phyloP scores from a whole-genome alignment of 2,113 vertebrate genomes.

The Campylorhamphus procurvoides region DNA sequence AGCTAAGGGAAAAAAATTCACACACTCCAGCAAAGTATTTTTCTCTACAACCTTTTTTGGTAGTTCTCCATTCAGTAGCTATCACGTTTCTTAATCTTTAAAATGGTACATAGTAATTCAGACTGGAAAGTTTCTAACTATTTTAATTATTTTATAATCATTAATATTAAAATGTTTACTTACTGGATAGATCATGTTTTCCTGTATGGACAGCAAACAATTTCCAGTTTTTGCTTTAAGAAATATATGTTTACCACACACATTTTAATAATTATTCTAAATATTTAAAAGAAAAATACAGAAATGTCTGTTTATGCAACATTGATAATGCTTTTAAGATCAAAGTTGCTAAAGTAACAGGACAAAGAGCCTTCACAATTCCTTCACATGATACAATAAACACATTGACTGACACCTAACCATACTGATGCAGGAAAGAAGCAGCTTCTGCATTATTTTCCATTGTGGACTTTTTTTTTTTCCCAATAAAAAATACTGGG shows the following conservation, averaged over 20 bases:
- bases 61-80: background rate
- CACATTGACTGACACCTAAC: background rate
- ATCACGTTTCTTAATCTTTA: background rate
- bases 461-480: background rate
- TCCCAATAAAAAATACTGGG: background rate
- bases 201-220: background rate
- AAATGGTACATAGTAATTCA: background rate
- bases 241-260: background rate
- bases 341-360: background rate
- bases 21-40: background rate
- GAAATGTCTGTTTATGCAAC: background rate
- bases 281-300: background rate
- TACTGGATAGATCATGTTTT: background rate
- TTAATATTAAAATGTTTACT: background rate
- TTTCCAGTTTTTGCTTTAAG: background rate
- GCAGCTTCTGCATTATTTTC: background rate
- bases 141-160: background rate
- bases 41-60: background rate
- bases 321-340: background rate
- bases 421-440: background rate
- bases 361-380: background rate
- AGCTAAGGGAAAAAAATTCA: background rate
- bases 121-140: background rate
- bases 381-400: background rate
- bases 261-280: background rate